These are phyloP conservation scores for Apis florea DNA, from an alignment of 1,140 invertebrate species.

Conservation along the genomic window DNA sequence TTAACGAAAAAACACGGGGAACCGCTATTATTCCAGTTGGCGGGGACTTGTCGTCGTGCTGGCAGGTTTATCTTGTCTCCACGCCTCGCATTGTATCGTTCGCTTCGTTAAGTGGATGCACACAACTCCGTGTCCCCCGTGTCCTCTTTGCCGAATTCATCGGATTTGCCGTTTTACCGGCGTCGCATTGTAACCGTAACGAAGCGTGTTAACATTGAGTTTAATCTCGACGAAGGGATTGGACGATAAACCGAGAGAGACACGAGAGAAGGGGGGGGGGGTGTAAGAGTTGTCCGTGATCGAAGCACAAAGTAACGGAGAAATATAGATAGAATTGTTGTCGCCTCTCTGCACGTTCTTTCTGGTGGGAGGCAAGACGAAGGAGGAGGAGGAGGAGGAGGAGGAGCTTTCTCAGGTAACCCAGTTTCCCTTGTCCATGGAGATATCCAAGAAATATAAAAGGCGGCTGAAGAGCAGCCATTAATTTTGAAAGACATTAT, in stretches of 20 bases:
- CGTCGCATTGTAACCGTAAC: no score
- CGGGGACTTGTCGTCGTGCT: slow-evolving; percentile 23
- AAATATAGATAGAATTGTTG: no score
- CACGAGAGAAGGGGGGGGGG: no score
- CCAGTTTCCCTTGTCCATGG: neutral
- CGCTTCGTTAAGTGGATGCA: neutral
- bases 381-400: no score
- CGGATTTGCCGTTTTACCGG: neutral
- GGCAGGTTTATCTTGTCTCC: slow-evolving; percentile 7
- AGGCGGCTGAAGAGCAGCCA: neutral
- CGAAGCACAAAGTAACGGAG: no score
- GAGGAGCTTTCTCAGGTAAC: no score
- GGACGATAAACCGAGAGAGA: no score
- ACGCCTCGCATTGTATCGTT: neutral
- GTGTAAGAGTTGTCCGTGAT: no score
- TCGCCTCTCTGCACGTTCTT: no score
- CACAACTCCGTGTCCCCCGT: neutral
- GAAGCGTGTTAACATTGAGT: no score
- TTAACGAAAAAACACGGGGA: slow-evolving; percentile 49
- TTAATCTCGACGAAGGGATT: no score
- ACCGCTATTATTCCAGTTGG: slow-evolving; percentile 28
- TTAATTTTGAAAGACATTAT: slow-evolving; percentile 9
- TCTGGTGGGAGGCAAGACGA: no score
- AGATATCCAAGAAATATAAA: neutral
- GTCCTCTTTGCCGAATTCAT: neutral